Evolutionary conservation across 1,140 invertebrate genomes (phyloP), one percentile per base, ranked within the genome.

Genomic region (Hyphantria cunea): DNA sequence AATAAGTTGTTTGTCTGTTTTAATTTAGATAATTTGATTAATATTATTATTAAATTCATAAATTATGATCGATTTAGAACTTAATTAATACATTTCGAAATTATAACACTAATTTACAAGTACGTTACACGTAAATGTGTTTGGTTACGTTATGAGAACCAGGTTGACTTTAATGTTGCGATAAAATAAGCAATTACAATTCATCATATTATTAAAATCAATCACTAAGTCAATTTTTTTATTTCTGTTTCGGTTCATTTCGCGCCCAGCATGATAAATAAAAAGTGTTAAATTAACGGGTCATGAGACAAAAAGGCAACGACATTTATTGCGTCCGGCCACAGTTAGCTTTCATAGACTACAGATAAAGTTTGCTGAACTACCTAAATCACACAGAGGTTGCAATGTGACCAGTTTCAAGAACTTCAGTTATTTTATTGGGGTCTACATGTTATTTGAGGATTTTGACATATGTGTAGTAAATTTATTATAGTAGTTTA

Each of bases 371-470:
- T 58, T 48, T 58, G 25, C 33, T 13, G 55, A 48, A 37, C 33
- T 60, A 45, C 49, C 58, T 42, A 51, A 61, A 61, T 51, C 42
- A 61, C 49, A 50, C 17, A 61, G 41, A 42, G 17, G 48, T 32
- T 44, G 48, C 39, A 44, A 51, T 52, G 48, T 37, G 17, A 44
- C 58, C 51, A 44, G 49, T 61, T 44, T 42, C 31, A 11, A 51
- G 48, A 50, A 39, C 48, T 51, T 60, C 42, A 59, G 44, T 44
- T 11, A 47, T 50, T 61, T 52, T 58, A 58, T 58, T 61, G 25
- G 31, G 15, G 12, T 52, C 12, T 33, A 42, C 17, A 34, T 45
- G 49, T 4, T 52, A 15, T 51, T 51, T 52, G 33, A 60, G 15
- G 33, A 11, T 52, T 12, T 41, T 58, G 0, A 11, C 12, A n/a